phyloP scores from a whole-genome alignment of 2,888 invertebrate genomes.

The Opisthograptis luteolata region DNA sequence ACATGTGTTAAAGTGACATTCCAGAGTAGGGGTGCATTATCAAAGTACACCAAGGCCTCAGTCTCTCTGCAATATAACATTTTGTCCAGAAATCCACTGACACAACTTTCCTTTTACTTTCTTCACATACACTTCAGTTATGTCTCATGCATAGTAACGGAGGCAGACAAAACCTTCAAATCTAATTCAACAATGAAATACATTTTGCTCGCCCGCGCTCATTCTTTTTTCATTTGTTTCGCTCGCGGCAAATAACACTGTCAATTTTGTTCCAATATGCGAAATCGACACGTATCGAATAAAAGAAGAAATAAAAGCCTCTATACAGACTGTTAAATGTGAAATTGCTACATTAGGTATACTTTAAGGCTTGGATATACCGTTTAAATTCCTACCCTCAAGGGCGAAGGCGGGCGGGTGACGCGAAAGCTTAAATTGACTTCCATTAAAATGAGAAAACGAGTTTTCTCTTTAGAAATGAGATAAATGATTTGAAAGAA shows the following conservation, averaged over 20 bases:
- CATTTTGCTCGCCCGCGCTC: slow-evolving; percentile 1
- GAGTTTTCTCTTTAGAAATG: slow-evolving; percentile 36
- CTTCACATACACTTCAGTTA: too few species aligned
- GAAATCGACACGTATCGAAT: slow-evolving; percentile 20
- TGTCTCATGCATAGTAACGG: too few species aligned
- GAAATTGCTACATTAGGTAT: slow-evolving; percentile 22
- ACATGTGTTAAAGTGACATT: too few species aligned
- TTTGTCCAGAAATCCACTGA: too few species aligned
- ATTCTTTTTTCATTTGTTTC: not conserved
- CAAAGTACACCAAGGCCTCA: too few species aligned
- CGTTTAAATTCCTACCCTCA: slow-evolving; percentile 27
- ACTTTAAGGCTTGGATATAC: slow-evolving; percentile 1
- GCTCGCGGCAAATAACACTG: slow-evolving; percentile 8
- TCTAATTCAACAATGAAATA: slow-evolving; percentile 1
- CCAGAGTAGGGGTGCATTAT: too few species aligned
- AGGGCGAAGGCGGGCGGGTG: slow-evolving; percentile 20
- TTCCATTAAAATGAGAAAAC: slow-evolving; percentile 43
- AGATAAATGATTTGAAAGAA: not conserved
- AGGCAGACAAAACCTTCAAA: not conserved
- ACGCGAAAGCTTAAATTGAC: slow-evolving; percentile 38
- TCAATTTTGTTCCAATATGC: slow-evolving; percentile 9
- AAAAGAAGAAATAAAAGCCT: slow-evolving; percentile 15
- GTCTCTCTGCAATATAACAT: too few species aligned
- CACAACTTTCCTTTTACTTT: too few species aligned
- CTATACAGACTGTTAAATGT: slow-evolving; percentile 10